Evolutionary conservation across 2,797 vertebrate genomes (phyloP), one percentile per base, ranked within the genome.

Genomic region (Bradypus variegatus): DNA sequence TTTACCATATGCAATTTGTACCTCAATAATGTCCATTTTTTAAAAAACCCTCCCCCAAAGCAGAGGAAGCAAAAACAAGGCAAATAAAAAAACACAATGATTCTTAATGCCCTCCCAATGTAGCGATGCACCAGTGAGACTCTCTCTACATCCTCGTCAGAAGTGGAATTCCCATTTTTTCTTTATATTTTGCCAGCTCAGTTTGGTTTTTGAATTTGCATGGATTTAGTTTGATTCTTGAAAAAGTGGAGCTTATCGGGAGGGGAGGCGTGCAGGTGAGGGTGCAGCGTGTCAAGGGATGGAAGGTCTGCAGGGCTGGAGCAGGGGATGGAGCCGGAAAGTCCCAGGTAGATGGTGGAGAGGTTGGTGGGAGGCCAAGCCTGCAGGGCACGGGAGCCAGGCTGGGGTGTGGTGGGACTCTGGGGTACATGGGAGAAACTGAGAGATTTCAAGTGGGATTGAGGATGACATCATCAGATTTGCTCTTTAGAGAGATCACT

Each of bases 251-350:
- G 23, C 9, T 8, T 19, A 15, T 67, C 6, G 10, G 41, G 15
- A 73, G 27, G 38, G 48, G 48, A n/a, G 72, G 36, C 9, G 36
- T 5, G 5, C 45, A 60, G 72, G 16, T 9, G 33, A 29, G 45
- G 33, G 27, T 50, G 1, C 8, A 21, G 10, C 0, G 1, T 2
- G 18, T 13, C 21, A 38, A 18, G 45, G n/a, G 67, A 12, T 36
- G 21, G 41, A 41, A 27, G 31, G 29, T 45, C 65, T n/a, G 29
- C 9, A 16, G 0, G 36, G 41, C 73, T 21, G 23, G 29, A 31
- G 31, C 10, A 0, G 13, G 45, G 1, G 45, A 9, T 29, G 2
- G 48, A 1, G 2, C 14, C 3, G 0, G 36, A 69, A n/a, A 2
- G 38, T 29, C 13, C 15, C 16, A 21, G n/a, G 3, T 21, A 5